Base-by-base conservation (phyloP, 2,113 vertebrate genomes). In the Ursus arctos region DNA sequence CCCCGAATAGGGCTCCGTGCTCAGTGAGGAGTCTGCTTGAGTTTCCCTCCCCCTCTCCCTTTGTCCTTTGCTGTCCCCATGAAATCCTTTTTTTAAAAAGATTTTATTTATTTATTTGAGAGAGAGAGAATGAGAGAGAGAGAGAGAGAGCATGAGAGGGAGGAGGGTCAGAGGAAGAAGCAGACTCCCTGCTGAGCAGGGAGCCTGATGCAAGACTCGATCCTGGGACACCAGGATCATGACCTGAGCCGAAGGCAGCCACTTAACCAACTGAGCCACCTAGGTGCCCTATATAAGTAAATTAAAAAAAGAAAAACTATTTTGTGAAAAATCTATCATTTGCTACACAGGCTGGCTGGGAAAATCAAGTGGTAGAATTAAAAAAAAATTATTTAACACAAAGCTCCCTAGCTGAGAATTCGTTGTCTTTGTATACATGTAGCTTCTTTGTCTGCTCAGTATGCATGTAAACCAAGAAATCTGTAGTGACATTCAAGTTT, bases 301-400 rank as follows among this genome's bases (percentile, higher is more conserved):
- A n/a, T 69, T 10, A 36, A 5, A 21, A 63, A 79, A 51, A 36
- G 2, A 63, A 63, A 63, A 63, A 11, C 26, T 22, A 51, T 81
- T 9, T 96, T 53, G 51, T 55, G 71, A 81, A 69, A 96, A 93
- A 59, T 51, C 28, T 81, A 26, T 71, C 59, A 86, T 36, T 86
- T 90, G 26, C 33, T 83, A n/a, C 31, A 71, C 5, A 82, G 8
- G 2, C 12, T n/a, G 40, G 77, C 8, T 88, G 53, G 71, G 31
- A 80, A 74, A 87, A 77, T 88, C 49, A 87, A 79, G 22, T 2
- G 26, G 14, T 79, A 87, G 26, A 55, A 79, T 59, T 31, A 24
- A 2, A 7, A 87, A 65, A 63, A 63, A 88, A 47, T 4, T 31
- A 71, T 43, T 49, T 71, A 77, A 76, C 33, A 65, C 53, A 80